Base-by-base conservation (phyloP, 2,797 vertebrate genomes). In the Balearica regulorum region DNA sequence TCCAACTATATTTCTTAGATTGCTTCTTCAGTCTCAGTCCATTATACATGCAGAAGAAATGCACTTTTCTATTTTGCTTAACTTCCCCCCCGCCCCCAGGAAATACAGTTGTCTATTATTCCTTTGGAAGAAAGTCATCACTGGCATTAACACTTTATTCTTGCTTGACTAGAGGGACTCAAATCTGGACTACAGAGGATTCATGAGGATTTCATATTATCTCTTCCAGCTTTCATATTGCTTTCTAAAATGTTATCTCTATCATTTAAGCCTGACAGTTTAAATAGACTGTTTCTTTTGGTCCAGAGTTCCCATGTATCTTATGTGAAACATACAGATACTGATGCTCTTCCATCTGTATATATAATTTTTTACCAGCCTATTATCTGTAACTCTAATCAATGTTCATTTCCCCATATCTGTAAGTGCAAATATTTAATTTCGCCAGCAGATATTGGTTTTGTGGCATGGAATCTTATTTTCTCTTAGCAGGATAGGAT, bases 191-290 rank as follows among this genome's bases (percentile, higher is more conserved):
- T 62, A 48, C 39, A 92, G 69, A 75, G 15, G 39, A 77, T 88
- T 86, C 48, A 55, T 2, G 58, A 44, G 31, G 49, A 87, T 90
- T 73, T 92, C 71, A 53, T 51, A 58, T 62, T 91, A 66, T 89
- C 58, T 86, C 51, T 93, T 88, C 6, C 33, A 70, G 61, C 17
- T 69, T 51, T 92, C 48, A 62, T 62, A 71, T 28, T 94, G 46
- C 54, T 94, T 97, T 82, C 37, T 82, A 49, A 92, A 92, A 49
- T 46, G 5, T 75, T 90, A 75, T 69, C 49, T 61, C 39, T 58
- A 33, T 68, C 72, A 68, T 89, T 78, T 84, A 76, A 75, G 19
- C 49, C 37, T 81, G 60, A 80, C 39, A 83, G 29, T 83, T 92
- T 82, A 92, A 94, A 89, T 21, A 72, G n/a, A 29, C 20, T 41